These are phyloP conservation scores for Ceriagrion tenellum DNA, from an alignment of 2,888 invertebrate genomes.

Conservation along the genomic window DNA sequence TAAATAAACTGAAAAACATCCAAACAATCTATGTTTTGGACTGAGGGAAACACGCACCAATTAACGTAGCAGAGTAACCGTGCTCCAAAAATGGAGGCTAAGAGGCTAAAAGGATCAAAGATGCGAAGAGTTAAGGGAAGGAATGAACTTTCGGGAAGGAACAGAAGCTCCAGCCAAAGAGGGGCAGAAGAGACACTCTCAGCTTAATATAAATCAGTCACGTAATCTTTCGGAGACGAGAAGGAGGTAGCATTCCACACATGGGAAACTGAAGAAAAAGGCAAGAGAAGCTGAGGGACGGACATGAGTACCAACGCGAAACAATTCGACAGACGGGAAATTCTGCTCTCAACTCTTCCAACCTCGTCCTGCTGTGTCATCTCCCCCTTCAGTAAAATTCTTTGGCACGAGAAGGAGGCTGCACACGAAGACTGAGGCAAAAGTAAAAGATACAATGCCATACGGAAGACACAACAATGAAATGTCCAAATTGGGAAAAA, in stretches of 20 bases:
- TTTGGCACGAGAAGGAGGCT: constrained; percentile 1
- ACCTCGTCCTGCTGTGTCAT: not conserved
- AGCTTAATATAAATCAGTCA: constrained; percentile 58
- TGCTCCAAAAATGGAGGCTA: constrained; percentile 14
- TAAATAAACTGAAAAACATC: too few species aligned
- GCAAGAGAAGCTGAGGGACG: not conserved
- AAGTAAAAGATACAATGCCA: too few species aligned
- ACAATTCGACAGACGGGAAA: not conserved
- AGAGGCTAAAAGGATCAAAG: not conserved
- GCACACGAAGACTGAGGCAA: too few species aligned
- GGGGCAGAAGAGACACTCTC: not conserved
- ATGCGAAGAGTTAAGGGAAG: too few species aligned
- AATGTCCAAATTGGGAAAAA: too few species aligned
- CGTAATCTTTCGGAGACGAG: constrained; percentile 55
- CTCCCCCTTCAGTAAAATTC: constrained; percentile 18
- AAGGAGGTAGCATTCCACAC: constrained; percentile 33
- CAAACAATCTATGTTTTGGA: too few species aligned
- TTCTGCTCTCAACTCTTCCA: constrained; percentile 1
- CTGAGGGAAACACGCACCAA: too few species aligned
- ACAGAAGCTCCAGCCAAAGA: too few species aligned
- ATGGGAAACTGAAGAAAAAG: not conserved
- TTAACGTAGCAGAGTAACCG: too few species aligned
- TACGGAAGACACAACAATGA: too few species aligned
- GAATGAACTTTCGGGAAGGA: too few species aligned
- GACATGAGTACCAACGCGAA: not conserved